Percentiles rank a stretch among this genome's conserved stretches.
Evolutionary conservation across 1,140 invertebrate species (phyloP).

Genomic region (Cydia strobilella): DNA sequence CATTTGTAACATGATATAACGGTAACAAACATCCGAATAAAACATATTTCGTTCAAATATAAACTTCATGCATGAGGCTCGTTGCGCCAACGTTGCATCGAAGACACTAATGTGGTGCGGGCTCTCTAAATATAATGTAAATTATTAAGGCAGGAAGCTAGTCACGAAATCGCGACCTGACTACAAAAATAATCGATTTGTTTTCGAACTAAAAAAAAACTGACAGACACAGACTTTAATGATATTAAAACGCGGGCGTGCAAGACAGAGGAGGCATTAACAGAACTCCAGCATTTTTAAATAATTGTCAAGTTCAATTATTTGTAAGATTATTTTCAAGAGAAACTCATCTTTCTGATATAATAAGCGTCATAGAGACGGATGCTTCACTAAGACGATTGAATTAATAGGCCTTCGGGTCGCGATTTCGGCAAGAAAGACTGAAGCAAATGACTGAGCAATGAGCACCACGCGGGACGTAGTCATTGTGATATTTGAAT

Average conservation of each 20-base stretch:
- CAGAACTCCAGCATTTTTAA: background rate
- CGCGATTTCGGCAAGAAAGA: slow-evolving; percentile 7
- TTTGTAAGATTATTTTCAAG: background rate
- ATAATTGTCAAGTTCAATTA: background rate
- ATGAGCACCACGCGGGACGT: slow-evolving; percentile 9
- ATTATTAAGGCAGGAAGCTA: background rate
- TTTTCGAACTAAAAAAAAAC: too few species aligned
- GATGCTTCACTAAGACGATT: background rate
- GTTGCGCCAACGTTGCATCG: too few species aligned
- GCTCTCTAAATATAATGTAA: background rate
- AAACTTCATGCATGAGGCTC: too few species aligned
- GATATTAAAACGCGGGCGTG: too few species aligned
- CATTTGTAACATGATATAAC: too few species aligned
- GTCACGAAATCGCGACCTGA: background rate
- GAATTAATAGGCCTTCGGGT: background rate
- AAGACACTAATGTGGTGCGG: too few species aligned
- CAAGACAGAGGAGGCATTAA: too few species aligned
- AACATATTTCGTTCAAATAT: too few species aligned
- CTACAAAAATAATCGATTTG: too few species aligned
- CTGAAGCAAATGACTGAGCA: slow-evolving; percentile 21
- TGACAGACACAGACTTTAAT: too few species aligned
- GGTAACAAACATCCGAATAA: too few species aligned
- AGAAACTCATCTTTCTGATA: background rate
- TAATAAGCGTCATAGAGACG: background rate
- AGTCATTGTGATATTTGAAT: slow-evolving; percentile 16